Conservation (phyloP, 2,113 vertebrate genomes). For the Nicator chloris region DNA sequence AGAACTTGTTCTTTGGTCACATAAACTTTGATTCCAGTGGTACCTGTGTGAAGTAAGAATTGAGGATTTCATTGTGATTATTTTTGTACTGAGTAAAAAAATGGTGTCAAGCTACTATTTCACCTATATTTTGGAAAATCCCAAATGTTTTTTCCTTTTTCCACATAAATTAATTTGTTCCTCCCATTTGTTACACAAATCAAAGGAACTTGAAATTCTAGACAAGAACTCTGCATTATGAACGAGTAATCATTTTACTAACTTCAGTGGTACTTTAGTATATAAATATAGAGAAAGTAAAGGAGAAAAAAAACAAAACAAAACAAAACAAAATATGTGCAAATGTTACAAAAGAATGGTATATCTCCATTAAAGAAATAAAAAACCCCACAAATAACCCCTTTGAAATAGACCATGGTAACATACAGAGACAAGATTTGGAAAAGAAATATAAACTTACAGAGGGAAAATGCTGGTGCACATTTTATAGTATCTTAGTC, state of each 20-base stretch:
- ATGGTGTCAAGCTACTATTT: neutral
- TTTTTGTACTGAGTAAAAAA: neutral
- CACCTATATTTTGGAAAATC: neutral
- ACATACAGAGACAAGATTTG: neutral
- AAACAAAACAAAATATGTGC: neutral
- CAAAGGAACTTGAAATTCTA: slow-evolving; percentile 48
- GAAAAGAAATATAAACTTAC: neutral
- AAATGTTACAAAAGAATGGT: neutral
- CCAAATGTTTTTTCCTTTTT: neutral
- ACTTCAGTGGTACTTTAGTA: neutral
- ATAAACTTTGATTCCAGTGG: neutral
- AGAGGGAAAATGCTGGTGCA: neutral
- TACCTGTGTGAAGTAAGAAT: neutral
- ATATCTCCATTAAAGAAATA: neutral
- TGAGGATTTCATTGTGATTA: neutral
- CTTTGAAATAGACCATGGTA: neutral
- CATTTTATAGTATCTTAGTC: neutral
- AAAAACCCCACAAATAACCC: no score
- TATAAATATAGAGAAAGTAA: neutral
- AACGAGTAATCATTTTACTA: slow-evolving; percentile 7
- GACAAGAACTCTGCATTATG: slow-evolving; percentile 49
- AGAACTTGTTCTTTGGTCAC: neutral
- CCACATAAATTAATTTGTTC: neutral
- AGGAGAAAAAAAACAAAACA: neutral
- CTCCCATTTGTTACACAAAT: slow-evolving; percentile 64